Percentiles rank a stretch among this genome's conserved stretches.
These are phyloP conservation scores for Parnassius glacialis DNA, from an alignment of 2,888 invertebrate genomes.

Conservation along the genomic window DNA sequence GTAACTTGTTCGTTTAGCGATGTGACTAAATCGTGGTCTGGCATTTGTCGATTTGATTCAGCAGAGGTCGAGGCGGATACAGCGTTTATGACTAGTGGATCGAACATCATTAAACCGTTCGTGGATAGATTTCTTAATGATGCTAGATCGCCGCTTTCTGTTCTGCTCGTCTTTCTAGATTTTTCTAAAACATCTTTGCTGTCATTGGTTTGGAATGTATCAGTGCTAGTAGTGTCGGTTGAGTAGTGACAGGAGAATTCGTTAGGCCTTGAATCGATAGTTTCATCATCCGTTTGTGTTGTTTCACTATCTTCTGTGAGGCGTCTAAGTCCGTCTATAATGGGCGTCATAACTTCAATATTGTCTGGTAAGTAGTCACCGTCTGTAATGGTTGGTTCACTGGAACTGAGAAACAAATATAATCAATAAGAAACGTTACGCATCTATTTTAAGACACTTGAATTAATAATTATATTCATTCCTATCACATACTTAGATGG, in stretches of 20 bases:
- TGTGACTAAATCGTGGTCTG: slow-evolving; percentile 71
- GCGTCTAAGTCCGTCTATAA: slow-evolving; percentile 67
- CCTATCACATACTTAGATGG: no score
- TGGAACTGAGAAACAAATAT: slow-evolving; percentile 49
- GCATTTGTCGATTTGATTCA: slow-evolving; percentile 56
- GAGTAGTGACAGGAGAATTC: slow-evolving; percentile 37
- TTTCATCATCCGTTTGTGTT: slow-evolving; percentile 41
- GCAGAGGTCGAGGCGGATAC: slow-evolving; percentile 54
- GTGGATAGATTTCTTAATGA: slow-evolving; percentile 71
- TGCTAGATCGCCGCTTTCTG: slow-evolving; percentile 59
- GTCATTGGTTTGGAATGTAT: slow-evolving; percentile 61
- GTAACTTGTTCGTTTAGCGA: slow-evolving; percentile 76
- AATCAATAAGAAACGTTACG: background rate
- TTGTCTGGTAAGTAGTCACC: slow-evolving; percentile 73
- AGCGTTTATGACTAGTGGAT: slow-evolving; percentile 71
- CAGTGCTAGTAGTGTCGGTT: slow-evolving; percentile 50
- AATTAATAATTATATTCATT: no score
- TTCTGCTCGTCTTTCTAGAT: slow-evolving; percentile 61
- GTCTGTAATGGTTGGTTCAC: slow-evolving; percentile 64
- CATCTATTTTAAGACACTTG: no score
- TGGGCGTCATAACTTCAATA: slow-evolving; percentile 74
- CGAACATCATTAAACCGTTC: slow-evolving; percentile 75
- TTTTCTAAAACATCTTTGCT: slow-evolving; percentile 43
- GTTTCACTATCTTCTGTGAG: slow-evolving; percentile 51
- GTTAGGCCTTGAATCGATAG: slow-evolving; percentile 32